Conservation (phyloP, 2,888 invertebrate genomes). For the Cerastis leucographa region DNA sequence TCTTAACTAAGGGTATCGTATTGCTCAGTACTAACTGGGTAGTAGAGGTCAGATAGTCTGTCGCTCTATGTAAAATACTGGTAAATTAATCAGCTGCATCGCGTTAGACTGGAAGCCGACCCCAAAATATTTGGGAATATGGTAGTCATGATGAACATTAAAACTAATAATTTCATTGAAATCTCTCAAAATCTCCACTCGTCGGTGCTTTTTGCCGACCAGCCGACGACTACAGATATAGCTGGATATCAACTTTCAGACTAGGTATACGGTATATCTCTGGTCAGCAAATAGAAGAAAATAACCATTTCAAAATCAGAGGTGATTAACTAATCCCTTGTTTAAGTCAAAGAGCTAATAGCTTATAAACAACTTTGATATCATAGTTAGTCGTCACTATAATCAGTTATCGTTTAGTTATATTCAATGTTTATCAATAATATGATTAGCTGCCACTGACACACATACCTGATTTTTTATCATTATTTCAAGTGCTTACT, state of each 20-base stretch:
- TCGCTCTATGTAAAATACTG: background rate
- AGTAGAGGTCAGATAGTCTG: background rate
- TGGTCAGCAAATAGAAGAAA: background rate
- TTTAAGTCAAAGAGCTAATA: background rate
- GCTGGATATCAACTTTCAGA: no score
- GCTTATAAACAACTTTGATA: background rate
- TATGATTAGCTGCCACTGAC: conserved; percentile 33
- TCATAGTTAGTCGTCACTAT: background rate
- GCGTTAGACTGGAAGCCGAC: background rate
- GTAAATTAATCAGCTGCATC: background rate
- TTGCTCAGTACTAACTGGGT: background rate
- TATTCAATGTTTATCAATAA: conserved; percentile 52
- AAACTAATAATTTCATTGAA: no score
- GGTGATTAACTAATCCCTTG: conserved; percentile 1
- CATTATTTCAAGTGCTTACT: conserved; percentile 28
- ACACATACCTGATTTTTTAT: conserved; percentile 27
- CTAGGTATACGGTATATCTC: no score
- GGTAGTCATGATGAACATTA: background rate
- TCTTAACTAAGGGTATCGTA: background rate
- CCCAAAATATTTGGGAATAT: background rate
- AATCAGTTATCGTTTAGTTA: background rate
- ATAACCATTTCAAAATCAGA: conserved; percentile 12
- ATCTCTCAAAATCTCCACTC: no score
- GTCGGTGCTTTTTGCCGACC: no score
- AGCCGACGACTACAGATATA: no score